phyloP scores from a whole-genome alignment of 2,113 vertebrate species.

The Polyodon spathula region DNA sequence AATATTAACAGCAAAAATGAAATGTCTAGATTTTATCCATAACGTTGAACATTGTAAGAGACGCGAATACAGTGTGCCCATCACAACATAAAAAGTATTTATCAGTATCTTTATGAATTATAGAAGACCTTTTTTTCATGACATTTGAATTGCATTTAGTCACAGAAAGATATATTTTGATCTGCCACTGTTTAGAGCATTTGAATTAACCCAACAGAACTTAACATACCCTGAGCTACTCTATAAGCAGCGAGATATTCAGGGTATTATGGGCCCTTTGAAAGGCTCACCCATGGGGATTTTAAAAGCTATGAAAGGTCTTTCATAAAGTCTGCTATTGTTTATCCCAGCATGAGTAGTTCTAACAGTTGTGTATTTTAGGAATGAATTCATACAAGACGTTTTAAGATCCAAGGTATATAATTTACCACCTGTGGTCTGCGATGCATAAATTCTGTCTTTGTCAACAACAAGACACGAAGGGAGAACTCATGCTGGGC shows the following conservation, averaged over 20 bases:
- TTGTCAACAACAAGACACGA: constrained; percentile 38
- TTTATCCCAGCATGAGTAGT: constrained; percentile 34
- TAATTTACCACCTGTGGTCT: constrained; percentile 30
- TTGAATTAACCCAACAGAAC: no score
- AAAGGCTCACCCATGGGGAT: neutral
- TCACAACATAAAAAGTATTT: no score
- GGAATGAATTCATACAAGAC: constrained; percentile 27
- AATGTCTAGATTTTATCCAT: no score
- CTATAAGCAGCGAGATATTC: neutral
- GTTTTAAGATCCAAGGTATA: constrained; percentile 20
- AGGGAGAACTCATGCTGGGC: constrained; percentile 29
- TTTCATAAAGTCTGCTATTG: constrained; percentile 15
- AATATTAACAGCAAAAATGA: no score
- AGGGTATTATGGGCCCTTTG: neutral
- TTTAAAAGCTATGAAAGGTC: neutral
- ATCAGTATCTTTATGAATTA: no score
- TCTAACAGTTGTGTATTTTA: constrained; percentile 33
- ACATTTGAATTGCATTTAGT: no score
- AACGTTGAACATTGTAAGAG: no score
- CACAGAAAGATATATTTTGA: no score
- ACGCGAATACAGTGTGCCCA: no score
- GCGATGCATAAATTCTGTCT: constrained; percentile 29
- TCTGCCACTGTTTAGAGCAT: no score
- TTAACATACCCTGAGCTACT: neutral
- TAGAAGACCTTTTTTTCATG: no score